Evolutionary conservation across 92 coral and sea anemone genomes (phyloP).

Genomic region (Porites lobata): DNA sequence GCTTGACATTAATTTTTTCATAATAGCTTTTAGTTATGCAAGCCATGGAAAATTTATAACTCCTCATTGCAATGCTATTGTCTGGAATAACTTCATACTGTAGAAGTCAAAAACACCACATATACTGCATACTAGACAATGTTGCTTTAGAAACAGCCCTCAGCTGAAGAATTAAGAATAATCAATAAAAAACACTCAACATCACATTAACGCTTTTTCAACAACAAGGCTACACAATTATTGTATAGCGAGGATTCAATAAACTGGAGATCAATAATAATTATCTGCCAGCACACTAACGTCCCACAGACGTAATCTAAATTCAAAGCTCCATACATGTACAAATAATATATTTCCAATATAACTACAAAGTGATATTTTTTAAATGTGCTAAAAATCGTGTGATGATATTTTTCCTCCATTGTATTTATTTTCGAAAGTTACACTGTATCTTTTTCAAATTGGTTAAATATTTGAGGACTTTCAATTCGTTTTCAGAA

Average conservation of each 20-base stretch:
- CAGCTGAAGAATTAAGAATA: no score
- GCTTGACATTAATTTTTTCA: no score
- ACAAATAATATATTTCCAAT: neutral
- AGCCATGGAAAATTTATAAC: no score
- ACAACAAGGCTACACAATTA: neutral
- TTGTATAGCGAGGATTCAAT: neutral
- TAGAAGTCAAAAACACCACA: no score
- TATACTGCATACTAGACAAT: no score
- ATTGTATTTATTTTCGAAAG: neutral
- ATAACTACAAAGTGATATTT: neutral
- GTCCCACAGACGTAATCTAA: neutral
- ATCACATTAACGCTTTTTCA: neutral
- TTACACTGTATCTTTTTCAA: neutral
- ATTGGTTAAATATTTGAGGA: neutral
- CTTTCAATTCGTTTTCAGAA: conserved; percentile 1
- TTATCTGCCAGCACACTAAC: neutral
- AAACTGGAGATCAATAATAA: neutral
- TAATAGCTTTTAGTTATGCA: no score
- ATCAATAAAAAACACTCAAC: neutral
- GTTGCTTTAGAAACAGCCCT: no score
- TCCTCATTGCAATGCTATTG: no score
- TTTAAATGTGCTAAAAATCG: neutral
- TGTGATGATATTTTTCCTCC: neutral
- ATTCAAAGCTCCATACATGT: neutral
- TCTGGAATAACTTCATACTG: no score